These are phyloP conservation scores for Platyura marginata DNA, from an alignment of 1,140 invertebrate genomes.

Conservation along the genomic window DNA sequence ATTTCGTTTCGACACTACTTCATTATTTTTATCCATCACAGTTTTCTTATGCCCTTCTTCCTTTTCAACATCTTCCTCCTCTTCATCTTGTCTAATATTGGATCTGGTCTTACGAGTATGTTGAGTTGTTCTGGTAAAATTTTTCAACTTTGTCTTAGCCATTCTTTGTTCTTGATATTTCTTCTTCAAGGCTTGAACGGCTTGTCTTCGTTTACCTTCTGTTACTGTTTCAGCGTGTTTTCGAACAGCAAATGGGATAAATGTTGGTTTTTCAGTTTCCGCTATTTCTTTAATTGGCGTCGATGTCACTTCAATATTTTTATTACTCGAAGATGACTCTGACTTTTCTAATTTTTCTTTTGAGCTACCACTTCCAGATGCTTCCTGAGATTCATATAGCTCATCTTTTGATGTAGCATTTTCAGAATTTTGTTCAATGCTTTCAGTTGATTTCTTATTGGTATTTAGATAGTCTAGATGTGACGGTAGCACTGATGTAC, in stretches of 20 bases:
- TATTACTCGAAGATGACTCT: conserved; percentile 1
- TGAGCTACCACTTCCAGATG: background rate
- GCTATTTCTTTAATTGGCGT: conserved; percentile 6
- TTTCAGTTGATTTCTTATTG: background rate
- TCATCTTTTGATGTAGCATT: background rate
- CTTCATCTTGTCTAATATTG: too few relatives aligned
- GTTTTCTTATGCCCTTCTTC: conserved; percentile 9
- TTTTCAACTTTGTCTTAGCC: conserved; percentile 29
- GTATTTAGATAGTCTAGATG: conserved; percentile 56
- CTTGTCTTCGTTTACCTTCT: conserved; percentile 14
- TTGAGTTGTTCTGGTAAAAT: background rate
- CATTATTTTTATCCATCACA: conserved; percentile 8
- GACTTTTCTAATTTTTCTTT: conserved; percentile 2
- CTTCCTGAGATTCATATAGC: background rate
- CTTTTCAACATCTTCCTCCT: too few relatives aligned
- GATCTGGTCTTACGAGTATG: conserved; percentile 1
- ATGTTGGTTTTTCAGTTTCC: conserved; percentile 7
- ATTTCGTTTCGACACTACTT: background rate
- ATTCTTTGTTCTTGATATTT: conserved; percentile 46
- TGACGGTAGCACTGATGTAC: conserved; percentile 52
- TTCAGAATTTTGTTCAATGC: background rate
- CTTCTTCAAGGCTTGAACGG: conserved; percentile 35
- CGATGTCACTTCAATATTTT: background rate
- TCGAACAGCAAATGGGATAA: conserved; percentile 31
- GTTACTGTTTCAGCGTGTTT: conserved; percentile 27